Evolutionary conservation across 2,888 invertebrate genomes (phyloP).

Genomic region (Petrolisthes manimaculis): DNA sequence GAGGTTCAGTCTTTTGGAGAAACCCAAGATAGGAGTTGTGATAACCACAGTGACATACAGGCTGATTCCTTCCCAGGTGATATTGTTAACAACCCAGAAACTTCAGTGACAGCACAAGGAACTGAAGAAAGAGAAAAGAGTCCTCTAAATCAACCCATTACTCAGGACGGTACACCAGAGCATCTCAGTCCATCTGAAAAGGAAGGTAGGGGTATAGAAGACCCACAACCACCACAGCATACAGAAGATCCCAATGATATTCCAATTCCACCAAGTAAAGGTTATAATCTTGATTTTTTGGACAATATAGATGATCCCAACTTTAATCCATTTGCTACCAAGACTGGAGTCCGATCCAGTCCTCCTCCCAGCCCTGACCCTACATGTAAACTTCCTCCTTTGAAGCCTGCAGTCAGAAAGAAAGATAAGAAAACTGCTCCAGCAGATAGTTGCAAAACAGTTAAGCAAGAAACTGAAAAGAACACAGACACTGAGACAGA

Average conservation of each 20-base stretch:
- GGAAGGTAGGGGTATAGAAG: background rate
- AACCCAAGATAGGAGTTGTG: no score
- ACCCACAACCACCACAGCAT: background rate
- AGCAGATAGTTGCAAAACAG: background rate
- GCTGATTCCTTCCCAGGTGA: no score
- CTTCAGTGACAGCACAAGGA: background rate
- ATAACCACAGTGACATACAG: no score
- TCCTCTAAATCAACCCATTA: background rate
- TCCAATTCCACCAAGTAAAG: slow-evolving; percentile 45
- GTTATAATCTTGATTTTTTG: slow-evolving; percentile 63
- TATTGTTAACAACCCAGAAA: background rate
- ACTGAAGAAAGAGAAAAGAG: background rate
- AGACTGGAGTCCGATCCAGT: slow-evolving; percentile 50
- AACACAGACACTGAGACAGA: background rate
- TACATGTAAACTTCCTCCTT: slow-evolving; percentile 45
- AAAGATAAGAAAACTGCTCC: slow-evolving; percentile 19
- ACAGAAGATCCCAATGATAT: slow-evolving; percentile 41
- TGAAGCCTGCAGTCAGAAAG: slow-evolving; percentile 59
- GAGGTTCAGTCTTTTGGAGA: no score
- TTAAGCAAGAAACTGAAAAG: background rate
- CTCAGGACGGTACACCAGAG: background rate
- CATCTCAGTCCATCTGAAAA: background rate
- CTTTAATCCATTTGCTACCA: slow-evolving; percentile 64
- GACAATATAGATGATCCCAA: slow-evolving; percentile 63
- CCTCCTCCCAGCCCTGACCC: slow-evolving; percentile 58